Evolutionary conservation across 2,888 invertebrate species (phyloP).

Genomic region (Mellilla xanthometata): DNA sequence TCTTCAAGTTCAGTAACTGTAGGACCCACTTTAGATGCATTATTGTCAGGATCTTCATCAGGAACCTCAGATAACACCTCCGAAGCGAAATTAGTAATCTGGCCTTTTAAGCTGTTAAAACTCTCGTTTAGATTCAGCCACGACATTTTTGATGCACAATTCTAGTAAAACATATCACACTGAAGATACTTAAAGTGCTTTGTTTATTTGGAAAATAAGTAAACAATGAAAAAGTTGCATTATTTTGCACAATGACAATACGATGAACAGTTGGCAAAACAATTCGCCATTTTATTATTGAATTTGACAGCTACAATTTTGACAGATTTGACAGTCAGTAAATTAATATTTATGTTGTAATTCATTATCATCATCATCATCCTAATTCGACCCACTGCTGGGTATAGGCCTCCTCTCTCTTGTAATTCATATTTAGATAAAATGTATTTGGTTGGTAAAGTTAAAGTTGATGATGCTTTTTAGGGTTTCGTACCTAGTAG

Average conservation of each 20-base stretch:
- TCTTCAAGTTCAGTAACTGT: conserved; percentile 78
- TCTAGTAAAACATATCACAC: conserved; percentile 59
- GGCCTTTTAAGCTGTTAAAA: conserved; percentile 90
- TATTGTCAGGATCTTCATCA: conserved; percentile 67
- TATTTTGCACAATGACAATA: conserved; percentile 72
- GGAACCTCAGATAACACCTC: conserved; percentile 92
- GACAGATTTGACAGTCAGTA: too few species aligned
- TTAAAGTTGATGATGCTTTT: too few species aligned
- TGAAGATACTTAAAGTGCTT: conserved; percentile 41
- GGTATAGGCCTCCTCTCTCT: too few species aligned
- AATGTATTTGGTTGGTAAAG: too few species aligned
- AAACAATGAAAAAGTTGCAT: conserved; percentile 75
- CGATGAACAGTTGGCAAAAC: conserved; percentile 81
- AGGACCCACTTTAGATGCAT: conserved; percentile 39
- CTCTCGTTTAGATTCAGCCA: conserved; percentile 87
- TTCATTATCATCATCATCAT: too few species aligned
- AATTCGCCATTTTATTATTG: conserved; percentile 45
- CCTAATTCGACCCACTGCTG: too few species aligned
- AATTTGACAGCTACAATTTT: too few species aligned
- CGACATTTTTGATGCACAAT: conserved; percentile 75
- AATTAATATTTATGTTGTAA: too few species aligned
- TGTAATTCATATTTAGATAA: too few species aligned
- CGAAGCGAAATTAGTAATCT: conserved; percentile 93
- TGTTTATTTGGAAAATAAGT: conserved; percentile 46
- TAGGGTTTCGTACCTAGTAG: too few species aligned